Conservation (phyloP, 2,888 invertebrate species). For the Argynnis bischoffii region DNA sequence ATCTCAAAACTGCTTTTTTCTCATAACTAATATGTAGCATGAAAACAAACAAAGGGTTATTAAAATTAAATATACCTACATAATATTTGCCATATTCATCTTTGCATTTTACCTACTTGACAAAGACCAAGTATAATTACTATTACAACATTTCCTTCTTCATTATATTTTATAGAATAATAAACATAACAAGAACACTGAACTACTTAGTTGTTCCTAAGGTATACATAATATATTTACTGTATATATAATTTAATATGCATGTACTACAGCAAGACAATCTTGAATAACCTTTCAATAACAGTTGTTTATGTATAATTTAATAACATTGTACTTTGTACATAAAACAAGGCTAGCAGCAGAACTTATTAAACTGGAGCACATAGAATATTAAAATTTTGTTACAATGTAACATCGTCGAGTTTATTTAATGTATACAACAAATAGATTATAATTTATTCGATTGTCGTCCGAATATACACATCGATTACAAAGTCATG, state of each 20-base stretch:
- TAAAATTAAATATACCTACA: no score
- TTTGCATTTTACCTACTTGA: no score
- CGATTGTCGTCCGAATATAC: no score
- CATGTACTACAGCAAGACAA: slow-evolving; percentile 14
- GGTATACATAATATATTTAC: slow-evolving; percentile 15
- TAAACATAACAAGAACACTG: slow-evolving; percentile 19
- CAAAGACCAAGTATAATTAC: not conserved
- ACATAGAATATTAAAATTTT: not conserved
- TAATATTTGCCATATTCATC: no score
- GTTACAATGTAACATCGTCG: not conserved
- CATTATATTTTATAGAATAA: slow-evolving; percentile 12
- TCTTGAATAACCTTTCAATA: slow-evolving; percentile 27
- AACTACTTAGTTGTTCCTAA: slow-evolving; percentile 19
- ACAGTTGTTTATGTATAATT: slow-evolving; percentile 20
- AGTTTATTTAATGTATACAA: not conserved
- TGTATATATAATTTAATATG: slow-evolving; percentile 18
- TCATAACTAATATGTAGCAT: no score
- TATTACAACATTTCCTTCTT: slow-evolving; percentile 4
- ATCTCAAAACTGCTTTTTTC: no score
- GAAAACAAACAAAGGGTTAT: no score
- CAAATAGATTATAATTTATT: not conserved
- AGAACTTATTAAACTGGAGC: not conserved
- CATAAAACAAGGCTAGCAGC: slow-evolving; percentile 6
- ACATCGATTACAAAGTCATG: no score
- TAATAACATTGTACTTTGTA: no score